Conservation (phyloP, 2,797 vertebrate species). For the Catostomus latipinnis region DNA sequence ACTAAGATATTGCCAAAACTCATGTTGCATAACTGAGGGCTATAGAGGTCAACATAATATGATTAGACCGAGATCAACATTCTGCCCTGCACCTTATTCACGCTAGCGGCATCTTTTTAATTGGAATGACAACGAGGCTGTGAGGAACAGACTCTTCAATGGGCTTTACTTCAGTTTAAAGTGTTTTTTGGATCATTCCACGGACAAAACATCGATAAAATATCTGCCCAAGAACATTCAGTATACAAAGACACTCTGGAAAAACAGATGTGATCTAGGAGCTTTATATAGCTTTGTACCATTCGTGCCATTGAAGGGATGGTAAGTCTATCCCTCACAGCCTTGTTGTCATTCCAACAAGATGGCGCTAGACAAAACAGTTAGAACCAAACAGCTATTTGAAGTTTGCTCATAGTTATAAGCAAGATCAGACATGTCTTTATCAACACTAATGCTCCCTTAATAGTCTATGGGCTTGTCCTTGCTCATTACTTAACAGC, state of each 20-base stretch:
- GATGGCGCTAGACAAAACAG: not conserved
- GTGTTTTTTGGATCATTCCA: too few relatives aligned
- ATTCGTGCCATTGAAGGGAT: too few relatives aligned
- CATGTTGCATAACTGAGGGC: not conserved
- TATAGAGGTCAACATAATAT: not conserved
- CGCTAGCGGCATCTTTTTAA: not conserved
- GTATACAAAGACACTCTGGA: too few relatives aligned
- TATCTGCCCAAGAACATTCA: too few relatives aligned
- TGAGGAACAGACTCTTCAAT: too few relatives aligned
- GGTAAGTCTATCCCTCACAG: too few relatives aligned
- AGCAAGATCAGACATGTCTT: slow-evolving; percentile 8
- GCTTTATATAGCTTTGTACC: too few relatives aligned
- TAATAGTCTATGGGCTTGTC: not conserved
- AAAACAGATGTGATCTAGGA: too few relatives aligned
- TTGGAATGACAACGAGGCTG: too few relatives aligned
- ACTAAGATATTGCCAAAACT: not conserved
- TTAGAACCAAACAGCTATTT: slow-evolving; percentile 6
- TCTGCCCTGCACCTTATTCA: not conserved
- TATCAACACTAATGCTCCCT: not conserved
- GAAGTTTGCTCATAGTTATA: not conserved
- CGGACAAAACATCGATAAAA: too few relatives aligned
- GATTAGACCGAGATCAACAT: not conserved
- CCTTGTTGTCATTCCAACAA: too few relatives aligned
- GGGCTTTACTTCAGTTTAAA: too few relatives aligned
- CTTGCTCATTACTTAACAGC: not conserved